A percentile compares a stretch with the other conserved stretches of the same genome.
Evolutionary conservation across 2,888 invertebrate genomes (phyloP).

Genomic region (Catonia carolina): DNA sequence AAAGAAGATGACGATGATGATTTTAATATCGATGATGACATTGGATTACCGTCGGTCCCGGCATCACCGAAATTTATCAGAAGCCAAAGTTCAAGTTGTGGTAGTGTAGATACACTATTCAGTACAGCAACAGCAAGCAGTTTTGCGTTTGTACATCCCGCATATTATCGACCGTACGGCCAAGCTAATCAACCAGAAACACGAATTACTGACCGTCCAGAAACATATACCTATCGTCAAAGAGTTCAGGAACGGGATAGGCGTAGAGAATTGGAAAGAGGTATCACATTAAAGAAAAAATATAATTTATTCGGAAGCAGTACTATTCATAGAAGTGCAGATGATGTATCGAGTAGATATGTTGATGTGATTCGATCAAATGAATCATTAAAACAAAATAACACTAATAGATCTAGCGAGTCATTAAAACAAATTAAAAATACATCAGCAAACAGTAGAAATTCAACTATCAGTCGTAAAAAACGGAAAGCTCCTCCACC

Average conservation of each 20-base stretch:
- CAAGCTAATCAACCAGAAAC: conserved; percentile 40
- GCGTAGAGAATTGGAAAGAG: conserved; percentile 52
- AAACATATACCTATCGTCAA: conserved; percentile 57
- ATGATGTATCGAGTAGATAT: conserved; percentile 22
- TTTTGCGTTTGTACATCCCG: conserved; percentile 60
- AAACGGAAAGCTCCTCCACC: conserved; percentile 45
- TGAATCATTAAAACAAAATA: too few relatives aligned
- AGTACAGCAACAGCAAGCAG: conserved; percentile 67
- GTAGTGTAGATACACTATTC: conserved; percentile 59
- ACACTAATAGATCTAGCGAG: conserved; percentile 18
- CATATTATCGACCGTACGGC: conserved; percentile 45
- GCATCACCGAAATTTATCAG: conserved; percentile 32
- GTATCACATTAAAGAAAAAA: conserved; percentile 57
- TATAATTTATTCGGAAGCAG: conserved; percentile 51
- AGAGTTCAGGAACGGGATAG: conserved; percentile 54
- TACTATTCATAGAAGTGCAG: conserved; percentile 31
- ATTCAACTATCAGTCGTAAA: conserved; percentile 40
- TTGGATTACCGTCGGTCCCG: conserved; percentile 25
- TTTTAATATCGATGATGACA: conserved; percentile 31
- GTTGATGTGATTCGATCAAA: conserved; percentile 13
- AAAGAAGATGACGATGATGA: conserved; percentile 34
- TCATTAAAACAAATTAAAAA: conserved; percentile 14
- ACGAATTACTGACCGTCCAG: conserved; percentile 48
- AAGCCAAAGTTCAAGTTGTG: conserved; percentile 47
- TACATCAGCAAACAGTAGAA: conserved; percentile 24